Evolutionary conservation across 2,888 invertebrate species (phyloP).

Genomic region (Drosophila anomelani): DNA sequence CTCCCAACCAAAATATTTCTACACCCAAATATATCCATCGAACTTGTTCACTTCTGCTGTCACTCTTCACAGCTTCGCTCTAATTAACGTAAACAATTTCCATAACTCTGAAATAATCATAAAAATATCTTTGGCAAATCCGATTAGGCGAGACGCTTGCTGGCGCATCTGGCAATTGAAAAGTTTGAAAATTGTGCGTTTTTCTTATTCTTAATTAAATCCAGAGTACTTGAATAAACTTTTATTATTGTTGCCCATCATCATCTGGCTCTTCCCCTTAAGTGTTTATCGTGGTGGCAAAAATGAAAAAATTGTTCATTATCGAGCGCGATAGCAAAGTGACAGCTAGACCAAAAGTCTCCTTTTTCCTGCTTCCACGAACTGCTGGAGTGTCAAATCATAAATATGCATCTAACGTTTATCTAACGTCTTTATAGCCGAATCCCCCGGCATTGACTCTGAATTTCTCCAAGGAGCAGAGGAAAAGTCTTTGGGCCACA

Average conservation of each 20-base stretch:
- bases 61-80: constrained; percentile 40
- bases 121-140: constrained; percentile 72
- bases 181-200: constrained; percentile 74
- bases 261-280: constrained; percentile 3
- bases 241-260: constrained; percentile 68
- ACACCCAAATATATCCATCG: constrained; percentile 7
- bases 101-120: constrained; percentile 65
- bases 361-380: constrained; percentile 19
- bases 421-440: constrained; percentile 76
- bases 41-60: constrained; percentile 19
- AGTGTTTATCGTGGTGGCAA: constrained; percentile 80
- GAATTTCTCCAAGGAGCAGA: constrained; percentile 46
- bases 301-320: constrained; percentile 77
- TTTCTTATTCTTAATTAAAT: constrained; percentile 82
- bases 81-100: constrained; percentile 77
- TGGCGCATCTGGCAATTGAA: constrained; percentile 82
- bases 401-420: constrained; percentile 80
- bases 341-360: constrained; percentile 58
- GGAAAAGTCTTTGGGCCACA: constrained; percentile 12
- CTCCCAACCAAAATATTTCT: background rate
- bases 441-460: constrained; percentile 72
- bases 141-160: constrained; percentile 73
- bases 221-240: constrained; percentile 80
- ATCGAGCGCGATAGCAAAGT: constrained; percentile 77
- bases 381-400: constrained; percentile 70